Percentiles rank a stretch among this genome's conserved stretches.
These are phyloP conservation scores for Cricetomys ansorgei DNA, from an alignment of 2,113 vertebrate species.

Conservation along the genomic window DNA sequence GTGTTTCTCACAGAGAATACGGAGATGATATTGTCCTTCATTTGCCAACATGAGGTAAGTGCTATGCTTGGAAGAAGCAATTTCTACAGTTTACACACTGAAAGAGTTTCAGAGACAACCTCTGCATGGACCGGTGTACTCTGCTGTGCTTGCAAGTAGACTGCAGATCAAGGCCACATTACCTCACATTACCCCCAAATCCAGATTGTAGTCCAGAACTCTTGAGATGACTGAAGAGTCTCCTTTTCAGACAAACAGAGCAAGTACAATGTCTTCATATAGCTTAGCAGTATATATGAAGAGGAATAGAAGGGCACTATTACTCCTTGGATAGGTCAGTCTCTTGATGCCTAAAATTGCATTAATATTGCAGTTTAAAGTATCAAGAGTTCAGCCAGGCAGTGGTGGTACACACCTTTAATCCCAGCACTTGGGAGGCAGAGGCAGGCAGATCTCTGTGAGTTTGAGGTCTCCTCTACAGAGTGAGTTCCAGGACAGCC, in stretches of 20 bases:
- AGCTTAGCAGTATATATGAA: background rate
- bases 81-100: background rate
- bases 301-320: background rate
- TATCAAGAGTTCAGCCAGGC: no score
- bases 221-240: background rate
- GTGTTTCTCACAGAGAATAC: background rate
- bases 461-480: no score
- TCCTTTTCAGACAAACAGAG: background rate
- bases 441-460: no score
- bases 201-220: background rate
- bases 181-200: background rate
- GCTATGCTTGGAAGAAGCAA: background rate
- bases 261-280: background rate
- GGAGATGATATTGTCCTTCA: background rate
- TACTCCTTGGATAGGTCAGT: background rate
- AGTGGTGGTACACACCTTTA: no score
- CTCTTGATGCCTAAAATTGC: background rate
- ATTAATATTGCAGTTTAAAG: background rate
- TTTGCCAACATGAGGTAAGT: conserved; percentile 3
- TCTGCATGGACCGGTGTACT: rapidly evolving
- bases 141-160: background rate
- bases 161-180: background rate
- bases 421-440: no score
- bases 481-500: no score
- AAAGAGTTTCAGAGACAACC: background rate